Conservation (phyloP, 1,140 invertebrate genomes). For the Saccostrea cuccullata region DNA sequence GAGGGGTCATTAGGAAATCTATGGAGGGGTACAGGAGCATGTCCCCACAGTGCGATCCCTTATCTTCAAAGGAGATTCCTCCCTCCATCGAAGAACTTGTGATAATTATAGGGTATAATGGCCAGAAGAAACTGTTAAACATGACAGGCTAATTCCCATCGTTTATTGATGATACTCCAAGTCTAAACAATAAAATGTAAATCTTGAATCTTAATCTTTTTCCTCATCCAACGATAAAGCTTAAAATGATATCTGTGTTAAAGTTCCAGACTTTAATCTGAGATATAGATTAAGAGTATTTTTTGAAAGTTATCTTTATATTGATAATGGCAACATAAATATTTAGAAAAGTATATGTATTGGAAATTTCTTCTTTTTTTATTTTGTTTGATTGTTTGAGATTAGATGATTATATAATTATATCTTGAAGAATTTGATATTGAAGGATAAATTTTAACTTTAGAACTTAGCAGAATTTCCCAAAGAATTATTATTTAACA, state of each 20-base stretch:
- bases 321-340: no score
- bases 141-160: constrained; percentile 10
- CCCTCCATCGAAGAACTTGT: neutral
- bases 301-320: no score
- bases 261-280: neutral
- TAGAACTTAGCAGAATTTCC: no score
- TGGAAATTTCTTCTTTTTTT: no score
- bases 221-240: neutral
- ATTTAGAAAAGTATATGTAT: no score
- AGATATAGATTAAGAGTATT: no score
- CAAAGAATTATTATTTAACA: no score
- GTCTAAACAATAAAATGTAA: neutral
- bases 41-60: neutral
- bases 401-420: no score
- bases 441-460: no score
- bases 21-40: neutral
- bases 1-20: constrained; percentile 16
- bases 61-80: neutral
- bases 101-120: constrained; percentile 27
- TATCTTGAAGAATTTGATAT: no score
- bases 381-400: no score
- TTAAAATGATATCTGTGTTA: neutral
- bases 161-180: neutral
- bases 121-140: constrained; percentile 1
- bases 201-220: neutral